Conservation (phyloP, 2,888 invertebrate genomes). For the Petrolisthes cinctipes region DNA sequence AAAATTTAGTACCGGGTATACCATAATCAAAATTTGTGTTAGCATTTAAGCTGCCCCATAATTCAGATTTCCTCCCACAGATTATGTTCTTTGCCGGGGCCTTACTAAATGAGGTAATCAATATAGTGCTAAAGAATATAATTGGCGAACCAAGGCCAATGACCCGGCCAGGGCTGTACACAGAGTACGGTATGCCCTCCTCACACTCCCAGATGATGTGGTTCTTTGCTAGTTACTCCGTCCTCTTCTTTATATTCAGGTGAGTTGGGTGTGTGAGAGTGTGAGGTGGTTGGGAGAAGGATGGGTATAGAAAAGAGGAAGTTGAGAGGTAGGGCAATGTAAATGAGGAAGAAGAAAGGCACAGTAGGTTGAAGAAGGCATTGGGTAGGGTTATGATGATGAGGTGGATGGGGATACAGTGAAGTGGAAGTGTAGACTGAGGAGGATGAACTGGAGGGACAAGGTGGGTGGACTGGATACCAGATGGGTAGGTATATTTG, state of each 20-base stretch:
- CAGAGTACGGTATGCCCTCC: conserved; percentile 82
- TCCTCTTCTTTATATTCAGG: conserved; percentile 89
- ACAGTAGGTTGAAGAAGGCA: neutral
- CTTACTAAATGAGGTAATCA: conserved; percentile 81
- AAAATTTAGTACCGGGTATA: too few species aligned
- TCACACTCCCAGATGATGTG: conserved; percentile 92
- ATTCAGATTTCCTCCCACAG: conserved; percentile 73
- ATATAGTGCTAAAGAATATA: conserved; percentile 83
- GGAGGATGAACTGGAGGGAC: too few species aligned
- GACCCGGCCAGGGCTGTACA: conserved; percentile 71
- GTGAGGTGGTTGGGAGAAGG: too few species aligned
- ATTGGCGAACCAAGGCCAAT: conserved; percentile 86
- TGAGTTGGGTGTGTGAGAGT: conserved; percentile 69
- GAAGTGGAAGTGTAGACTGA: neutral
- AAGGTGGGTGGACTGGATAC: too few species aligned
- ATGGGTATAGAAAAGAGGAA: too few species aligned
- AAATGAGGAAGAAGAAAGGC: neutral
- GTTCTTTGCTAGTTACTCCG: conserved; percentile 88
- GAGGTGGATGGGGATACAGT: neutral
- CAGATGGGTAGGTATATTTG: too few species aligned
- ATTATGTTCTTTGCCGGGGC: conserved; percentile 87
- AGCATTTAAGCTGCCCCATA: too few species aligned
- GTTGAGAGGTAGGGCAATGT: too few species aligned
- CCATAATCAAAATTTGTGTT: too few species aligned
- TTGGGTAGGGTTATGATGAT: neutral